Evolutionary conservation across 2,113 vertebrate genomes (phyloP), one percentile per base, ranked within the genome.

Genomic region (Actenoides hombroni): DNA sequence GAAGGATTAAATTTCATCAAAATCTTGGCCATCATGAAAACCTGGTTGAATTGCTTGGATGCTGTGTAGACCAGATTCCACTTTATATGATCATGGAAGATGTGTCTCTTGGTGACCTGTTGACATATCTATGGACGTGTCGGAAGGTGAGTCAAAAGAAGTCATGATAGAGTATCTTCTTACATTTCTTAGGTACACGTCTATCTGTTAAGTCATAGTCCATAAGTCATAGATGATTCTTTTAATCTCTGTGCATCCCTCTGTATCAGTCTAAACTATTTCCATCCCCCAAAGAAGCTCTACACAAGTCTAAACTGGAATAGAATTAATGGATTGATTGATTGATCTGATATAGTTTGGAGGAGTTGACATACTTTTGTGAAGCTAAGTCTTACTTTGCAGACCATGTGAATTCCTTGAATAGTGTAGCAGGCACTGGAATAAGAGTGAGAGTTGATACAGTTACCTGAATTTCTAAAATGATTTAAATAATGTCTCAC

Each of bases 81-180:
- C 96, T 98, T 78, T 98, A 97, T 40, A 97, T 98, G 96, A 18
- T 98, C 51, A 51, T 98, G 94, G 98, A 98, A 75, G 91, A 97
- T 44, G 61, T 97, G 54, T 85, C 95, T 73, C 96, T 96, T 3
- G 98, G 98, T 31, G 94, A 98, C 44, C 91, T 98, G 28, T 92
- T 98, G 83, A 95, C 88, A n/a, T 98, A 98, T 88, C 97, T 98
- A 15, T 98, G 98, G 98, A 97, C 78, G 1, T 98, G 98, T 76
- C 97, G 98, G 48, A 97, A 95, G 97, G 98, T 98, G 53, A 96
- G 97, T 48, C 26, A 54, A 60, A 92, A 85, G 42, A 89, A 89
- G 21, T 17, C 37, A 46, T 60, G n/a, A n/a, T 14, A 74, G 18
- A 83, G 9, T 37, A 77, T 46, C 71, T 94, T 67, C 54, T 60